Conservation (phyloP, 2,797 vertebrate genomes). For the Urocyon cinereoargenteus region DNA sequence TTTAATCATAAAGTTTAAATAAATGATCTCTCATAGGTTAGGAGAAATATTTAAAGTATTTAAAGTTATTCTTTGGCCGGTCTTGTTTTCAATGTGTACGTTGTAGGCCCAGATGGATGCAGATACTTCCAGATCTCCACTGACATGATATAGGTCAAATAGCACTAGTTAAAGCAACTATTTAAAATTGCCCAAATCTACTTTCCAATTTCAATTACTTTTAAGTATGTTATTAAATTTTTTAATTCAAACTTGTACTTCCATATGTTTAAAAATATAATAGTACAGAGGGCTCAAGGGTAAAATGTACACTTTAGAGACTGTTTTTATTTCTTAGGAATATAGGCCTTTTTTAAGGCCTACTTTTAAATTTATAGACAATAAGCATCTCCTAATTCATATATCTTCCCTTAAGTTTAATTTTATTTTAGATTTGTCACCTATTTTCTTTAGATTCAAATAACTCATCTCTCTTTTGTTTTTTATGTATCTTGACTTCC, state of each 20-base stretch:
- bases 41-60: conserved; percentile 6
- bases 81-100: not conserved
- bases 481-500: not conserved
- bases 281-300: not conserved
- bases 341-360: not conserved
- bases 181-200: not conserved
- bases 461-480: not conserved
- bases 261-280: not conserved
- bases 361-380: not conserved
- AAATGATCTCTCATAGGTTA: not conserved
- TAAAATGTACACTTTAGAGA: not conserved
- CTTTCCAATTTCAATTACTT: not conserved
- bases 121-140: not conserved
- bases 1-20: conserved; percentile 11
- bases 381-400: not conserved
- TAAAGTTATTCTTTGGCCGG: not conserved
- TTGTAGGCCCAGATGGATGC: not conserved
- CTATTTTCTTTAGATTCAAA: not conserved
- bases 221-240: not conserved
- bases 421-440: not conserved
- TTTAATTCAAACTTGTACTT: not conserved
- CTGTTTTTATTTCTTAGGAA: not conserved
- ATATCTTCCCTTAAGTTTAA: not conserved
- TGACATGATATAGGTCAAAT: not conserved
- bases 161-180: not conserved